phyloP scores from a whole-genome alignment of 2,113 vertebrate genomes.

The Chamaetylas fuelleborni region DNA sequence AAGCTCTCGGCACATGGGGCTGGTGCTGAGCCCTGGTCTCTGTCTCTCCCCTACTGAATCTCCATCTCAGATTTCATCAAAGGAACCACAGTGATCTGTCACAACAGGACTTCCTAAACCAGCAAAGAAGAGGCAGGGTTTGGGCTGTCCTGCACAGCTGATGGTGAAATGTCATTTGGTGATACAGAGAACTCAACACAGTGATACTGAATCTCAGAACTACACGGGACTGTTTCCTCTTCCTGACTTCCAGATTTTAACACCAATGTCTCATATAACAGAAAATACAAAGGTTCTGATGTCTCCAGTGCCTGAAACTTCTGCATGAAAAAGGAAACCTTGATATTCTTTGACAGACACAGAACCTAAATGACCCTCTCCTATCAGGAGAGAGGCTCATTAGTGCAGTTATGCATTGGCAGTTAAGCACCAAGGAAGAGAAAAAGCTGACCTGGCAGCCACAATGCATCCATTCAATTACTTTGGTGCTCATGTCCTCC shows the following conservation, averaged over 20 bases:
- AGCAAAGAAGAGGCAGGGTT: neutral
- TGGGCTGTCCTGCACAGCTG: neutral
- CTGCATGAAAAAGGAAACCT: constrained; percentile 25
- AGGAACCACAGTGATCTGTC: neutral
- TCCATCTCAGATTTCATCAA: neutral
- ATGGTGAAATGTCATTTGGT: constrained; percentile 27
- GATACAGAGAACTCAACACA: constrained; percentile 9
- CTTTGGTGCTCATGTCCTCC: constrained; percentile 45
- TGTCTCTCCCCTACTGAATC: neutral
- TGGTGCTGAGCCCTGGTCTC: neutral
- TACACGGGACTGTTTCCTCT: neutral
- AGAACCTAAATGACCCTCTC: constrained; percentile 23
- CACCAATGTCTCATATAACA: constrained; percentile 1
- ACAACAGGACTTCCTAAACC: neutral
- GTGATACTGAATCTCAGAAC: constrained; percentile 24
- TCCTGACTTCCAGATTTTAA: constrained; percentile 27
- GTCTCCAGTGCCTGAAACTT: constrained; percentile 16
- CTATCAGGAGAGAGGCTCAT: neutral
- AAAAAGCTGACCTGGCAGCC: constrained; percentile 44
- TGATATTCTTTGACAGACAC: constrained; percentile 13
- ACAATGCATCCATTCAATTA: constrained; percentile 19
- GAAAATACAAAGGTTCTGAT: constrained; percentile 26
- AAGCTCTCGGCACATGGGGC: neutral
- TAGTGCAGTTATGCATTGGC: neutral
- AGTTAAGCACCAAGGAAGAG: constrained; percentile 47